Evolutionary conservation across 2,797 vertebrate species (phyloP).

Genomic region (Malurus leucopterus): DNA sequence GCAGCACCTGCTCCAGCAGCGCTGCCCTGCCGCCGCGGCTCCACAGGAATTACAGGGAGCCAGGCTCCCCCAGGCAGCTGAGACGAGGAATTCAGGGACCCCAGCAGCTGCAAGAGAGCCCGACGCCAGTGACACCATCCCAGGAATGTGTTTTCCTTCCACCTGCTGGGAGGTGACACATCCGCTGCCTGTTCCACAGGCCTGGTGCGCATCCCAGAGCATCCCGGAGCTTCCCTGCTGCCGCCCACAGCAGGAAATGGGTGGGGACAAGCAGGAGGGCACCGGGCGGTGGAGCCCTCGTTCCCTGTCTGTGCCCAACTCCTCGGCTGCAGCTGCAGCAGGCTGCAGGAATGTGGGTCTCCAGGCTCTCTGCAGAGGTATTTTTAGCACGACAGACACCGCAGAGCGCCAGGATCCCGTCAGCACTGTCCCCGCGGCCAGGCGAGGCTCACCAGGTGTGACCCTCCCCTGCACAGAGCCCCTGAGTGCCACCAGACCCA

Average conservation of each 20-base stretch:
- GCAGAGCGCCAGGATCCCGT: neutral
- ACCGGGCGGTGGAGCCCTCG: neutral
- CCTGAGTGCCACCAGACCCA: rapidly evolving
- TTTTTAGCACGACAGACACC: neutral
- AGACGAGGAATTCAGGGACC: slow-evolving; percentile 6
- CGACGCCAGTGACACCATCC: neutral
- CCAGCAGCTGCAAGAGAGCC: slow-evolving; percentile 12
- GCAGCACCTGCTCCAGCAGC: neutral
- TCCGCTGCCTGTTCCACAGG: rapidly evolving
- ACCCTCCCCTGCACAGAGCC: neutral
- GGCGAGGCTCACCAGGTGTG: rapidly evolving
- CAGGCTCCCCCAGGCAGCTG: neutral
- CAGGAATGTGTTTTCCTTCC: slow-evolving; percentile 43
- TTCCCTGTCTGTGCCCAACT: neutral
- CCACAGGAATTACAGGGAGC: neutral
- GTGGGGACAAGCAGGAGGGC: neutral
- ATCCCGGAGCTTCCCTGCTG: neutral
- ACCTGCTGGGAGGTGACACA: slow-evolving; percentile 7
- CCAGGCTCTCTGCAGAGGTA: neutral
- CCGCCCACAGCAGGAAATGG: neutral
- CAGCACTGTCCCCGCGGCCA: neutral
- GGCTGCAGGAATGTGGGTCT: neutral
- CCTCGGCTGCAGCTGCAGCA: neutral
- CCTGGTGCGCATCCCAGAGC: neutral
- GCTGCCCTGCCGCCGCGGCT: neutral